Evolutionary conservation across 2,888 invertebrate species (phyloP).

Genomic region (Phortica okadai): DNA sequence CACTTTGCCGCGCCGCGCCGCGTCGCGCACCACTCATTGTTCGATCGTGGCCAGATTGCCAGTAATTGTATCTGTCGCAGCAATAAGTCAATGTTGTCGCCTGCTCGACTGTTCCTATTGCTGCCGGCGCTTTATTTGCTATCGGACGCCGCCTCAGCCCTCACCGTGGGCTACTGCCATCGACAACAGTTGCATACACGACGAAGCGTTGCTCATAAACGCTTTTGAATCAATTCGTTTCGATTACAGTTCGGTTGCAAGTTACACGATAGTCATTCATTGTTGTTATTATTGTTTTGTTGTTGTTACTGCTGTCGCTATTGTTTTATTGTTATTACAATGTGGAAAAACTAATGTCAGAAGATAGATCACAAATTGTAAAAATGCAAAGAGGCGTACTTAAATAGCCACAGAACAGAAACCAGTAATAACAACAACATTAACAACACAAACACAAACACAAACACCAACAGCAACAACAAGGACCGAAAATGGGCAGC

Average conservation of each 20-base stretch:
- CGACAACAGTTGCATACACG: background rate
- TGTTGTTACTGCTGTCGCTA: slow-evolving; percentile 17
- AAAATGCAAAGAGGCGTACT: slow-evolving; percentile 8
- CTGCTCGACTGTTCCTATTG: slow-evolving; percentile 10
- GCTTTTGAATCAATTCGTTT: slow-evolving; percentile 42
- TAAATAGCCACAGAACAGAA: slow-evolving; percentile 5
- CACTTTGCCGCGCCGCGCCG: background rate
- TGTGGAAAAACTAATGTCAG: slow-evolving; percentile 22
- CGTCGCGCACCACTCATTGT: background rate
- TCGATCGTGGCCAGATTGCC: background rate
- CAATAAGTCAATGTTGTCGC: slow-evolving; percentile 63
- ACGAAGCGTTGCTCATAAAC: background rate
- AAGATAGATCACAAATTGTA: slow-evolving; percentile 12
- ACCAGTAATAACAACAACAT: background rate
- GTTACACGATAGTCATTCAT: slow-evolving; percentile 53
- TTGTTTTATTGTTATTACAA: slow-evolving; percentile 11
- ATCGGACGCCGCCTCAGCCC: too few relatives aligned
- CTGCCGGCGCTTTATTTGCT: slow-evolving; percentile 24
- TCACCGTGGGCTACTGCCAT: too few relatives aligned
- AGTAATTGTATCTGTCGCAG: slow-evolving; percentile 67
- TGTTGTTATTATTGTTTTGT: slow-evolving; percentile 45
- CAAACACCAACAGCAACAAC: background rate
- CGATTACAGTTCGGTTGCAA: slow-evolving; percentile 54
- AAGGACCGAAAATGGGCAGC: background rate
- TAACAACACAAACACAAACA: slow-evolving; percentile 2